A percentile compares a stretch with the other conserved stretches of the same genome.
Evolutionary conservation across 2,888 invertebrate genomes (phyloP).

Genomic region (Ornithoptera priamus): DNA sequence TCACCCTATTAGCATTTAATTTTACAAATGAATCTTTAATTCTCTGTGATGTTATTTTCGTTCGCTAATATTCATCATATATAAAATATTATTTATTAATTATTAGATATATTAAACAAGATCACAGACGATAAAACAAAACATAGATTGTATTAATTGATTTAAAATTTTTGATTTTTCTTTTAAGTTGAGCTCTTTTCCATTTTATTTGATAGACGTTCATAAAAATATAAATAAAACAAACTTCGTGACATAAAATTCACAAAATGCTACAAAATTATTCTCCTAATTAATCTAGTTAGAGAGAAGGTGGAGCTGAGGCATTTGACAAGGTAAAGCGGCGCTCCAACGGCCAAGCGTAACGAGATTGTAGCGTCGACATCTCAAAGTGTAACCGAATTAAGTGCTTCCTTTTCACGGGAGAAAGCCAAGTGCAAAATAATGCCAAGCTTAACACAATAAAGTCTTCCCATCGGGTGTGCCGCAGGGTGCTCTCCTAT

Average conservation of each 20-base stretch:
- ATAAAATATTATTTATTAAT: neutral
- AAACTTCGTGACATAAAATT: conserved; percentile 9
- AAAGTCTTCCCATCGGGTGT: conserved; percentile 64
- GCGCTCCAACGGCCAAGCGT: conserved; percentile 59
- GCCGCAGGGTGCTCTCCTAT: conserved; percentile 61
- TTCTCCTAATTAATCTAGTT: conserved; percentile 34
- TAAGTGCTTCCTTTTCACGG: conserved; percentile 74
- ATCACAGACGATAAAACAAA: too few species aligned
- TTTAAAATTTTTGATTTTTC: too few species aligned
- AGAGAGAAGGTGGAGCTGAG: conserved; percentile 52
- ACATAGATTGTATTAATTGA: too few species aligned
- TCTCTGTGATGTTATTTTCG: conserved; percentile 50
- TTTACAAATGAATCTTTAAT: conserved; percentile 74
- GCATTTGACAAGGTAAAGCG: conserved; percentile 74
- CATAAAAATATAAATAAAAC: conserved; percentile 1
- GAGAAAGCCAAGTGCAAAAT: conserved; percentile 69
- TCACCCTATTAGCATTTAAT: conserved; percentile 73
- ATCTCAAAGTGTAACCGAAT: conserved; percentile 79
- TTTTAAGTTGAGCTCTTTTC: too few species aligned
- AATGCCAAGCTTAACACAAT: conserved; percentile 76
- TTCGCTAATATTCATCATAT: neutral
- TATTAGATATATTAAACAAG: too few species aligned
- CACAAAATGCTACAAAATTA: conserved; percentile 27
- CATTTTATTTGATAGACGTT: neutral
- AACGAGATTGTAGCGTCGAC: conserved; percentile 77